Percentiles rank a stretch among this genome's conserved stretches.
These are phyloP conservation scores for Anoplolepis gracilipes DNA, from an alignment of 1,140 invertebrate species.

Conservation along the genomic window DNA sequence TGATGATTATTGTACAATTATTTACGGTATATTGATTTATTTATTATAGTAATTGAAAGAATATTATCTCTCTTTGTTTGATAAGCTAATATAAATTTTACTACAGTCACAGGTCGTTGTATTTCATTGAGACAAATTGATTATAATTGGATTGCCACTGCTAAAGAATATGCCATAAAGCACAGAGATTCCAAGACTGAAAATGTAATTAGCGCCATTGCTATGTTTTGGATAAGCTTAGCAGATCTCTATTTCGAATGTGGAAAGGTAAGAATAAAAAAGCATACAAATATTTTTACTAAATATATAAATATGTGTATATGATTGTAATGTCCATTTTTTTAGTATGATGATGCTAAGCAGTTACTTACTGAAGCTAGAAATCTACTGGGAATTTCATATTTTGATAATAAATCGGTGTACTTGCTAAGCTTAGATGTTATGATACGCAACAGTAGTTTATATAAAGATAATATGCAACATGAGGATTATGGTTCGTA, in stretches of 20 bases:
- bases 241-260: conserved; percentile 81
- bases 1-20: conserved; percentile 67
- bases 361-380: conserved; percentile 75
- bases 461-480: conserved; percentile 68
- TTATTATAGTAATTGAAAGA: conserved; percentile 4
- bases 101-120: conserved; percentile 78
- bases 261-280: conserved; percentile 67
- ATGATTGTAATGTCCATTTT: conserved; percentile 12
- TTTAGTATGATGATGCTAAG: conserved; percentile 74
- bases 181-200: conserved; percentile 69
- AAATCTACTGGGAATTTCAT: conserved; percentile 64
- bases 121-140: conserved; percentile 77
- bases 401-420: conserved; percentile 59
- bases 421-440: conserved; percentile 74
- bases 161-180: conserved; percentile 64
- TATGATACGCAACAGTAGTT: conserved; percentile 72
- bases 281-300: conserved; percentile 11
- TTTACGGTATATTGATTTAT: conserved; percentile 71
- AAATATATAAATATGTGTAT: conserved; percentile 24
- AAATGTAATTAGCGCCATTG: conserved; percentile 65
- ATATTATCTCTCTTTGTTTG: not conserved
- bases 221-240: conserved; percentile 79
- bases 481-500: conserved; percentile 75
- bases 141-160: conserved; percentile 76
- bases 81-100: conserved; percentile 17